Evolutionary conservation across 2,797 vertebrate species (phyloP), one percentile per base, ranked within the genome.

Genomic region (Brachyrhaphis roseni): DNA sequence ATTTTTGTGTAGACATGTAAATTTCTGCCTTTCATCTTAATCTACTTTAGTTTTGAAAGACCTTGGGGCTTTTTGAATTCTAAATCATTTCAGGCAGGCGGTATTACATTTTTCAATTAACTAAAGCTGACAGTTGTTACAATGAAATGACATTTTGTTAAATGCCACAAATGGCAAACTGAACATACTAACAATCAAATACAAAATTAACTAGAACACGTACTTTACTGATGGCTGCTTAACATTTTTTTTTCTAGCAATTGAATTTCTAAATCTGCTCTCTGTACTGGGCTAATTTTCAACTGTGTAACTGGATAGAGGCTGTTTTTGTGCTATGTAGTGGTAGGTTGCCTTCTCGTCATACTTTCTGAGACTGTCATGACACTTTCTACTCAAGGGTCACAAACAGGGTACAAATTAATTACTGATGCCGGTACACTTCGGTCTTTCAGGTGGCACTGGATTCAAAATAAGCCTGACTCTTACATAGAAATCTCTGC

Each of bases 61-160:
- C 36, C 74, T 31, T n/a, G 15, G 18, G 53, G 4, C 18, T 20
- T 62, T 62, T 75, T 8, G 7, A 39, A 15, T 75, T 62, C 13
- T 36, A 57, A 59, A 20, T 57, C 11, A 41, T 53, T 75, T 53
- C 36, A 75, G 36, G 39, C 28, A 74, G n/a, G 10, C 64, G 41
- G 45, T 59, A 62, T 75, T 76, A 53, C 10, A 0, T 11, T 47
- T 78, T 83, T 75, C 6, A 75, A 74, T 80, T 62, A 80, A 66
- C 31, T 11, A 75, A 28, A 26, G 10, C 47, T 46, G 55, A 36
- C 55, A 64, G 6, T 59, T 59, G 15, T 49, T 64, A 23, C 12
- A 23, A 34, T 26, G 39, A 6, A 16, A 15, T 6, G 13, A 47
- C 7, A 41, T 1, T 62, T 74, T 45, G 72, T 39, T 41, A 71